phyloP scores from a whole-genome alignment of 2,888 invertebrate genomes.

The Plagodis dolabraria region DNA sequence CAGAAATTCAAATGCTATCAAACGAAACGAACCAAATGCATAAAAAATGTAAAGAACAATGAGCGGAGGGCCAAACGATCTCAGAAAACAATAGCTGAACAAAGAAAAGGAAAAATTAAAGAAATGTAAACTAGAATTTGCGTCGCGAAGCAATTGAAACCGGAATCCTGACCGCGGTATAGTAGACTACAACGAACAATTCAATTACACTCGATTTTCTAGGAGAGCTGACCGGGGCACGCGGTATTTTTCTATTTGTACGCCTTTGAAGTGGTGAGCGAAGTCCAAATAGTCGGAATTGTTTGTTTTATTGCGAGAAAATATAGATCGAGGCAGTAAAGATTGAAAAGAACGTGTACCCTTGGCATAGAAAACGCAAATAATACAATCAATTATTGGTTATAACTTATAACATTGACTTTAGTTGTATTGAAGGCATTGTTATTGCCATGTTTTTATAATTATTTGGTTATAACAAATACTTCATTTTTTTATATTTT shows the following conservation, averaged over 20 bases:
- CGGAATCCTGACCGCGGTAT: conserved; percentile 42
- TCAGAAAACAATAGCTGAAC: conserved; percentile 30
- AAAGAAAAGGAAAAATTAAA: conserved; percentile 39
- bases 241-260: conserved; percentile 45
- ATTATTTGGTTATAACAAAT: too few species aligned
- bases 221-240: conserved; percentile 27
- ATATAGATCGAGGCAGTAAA: too few species aligned
- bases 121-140: conserved; percentile 44
- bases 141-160: conserved; percentile 38
- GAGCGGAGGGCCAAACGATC: conserved; percentile 19
- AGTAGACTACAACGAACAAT: conserved; percentile 46
- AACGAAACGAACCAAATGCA: conserved; percentile 15
- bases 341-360: too few species aligned
- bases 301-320: conserved; percentile 15
- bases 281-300: conserved; percentile 15
- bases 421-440: too few species aligned
- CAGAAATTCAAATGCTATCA: background rate
- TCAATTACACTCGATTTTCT: conserved; percentile 50
- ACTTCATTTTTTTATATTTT: too few species aligned
- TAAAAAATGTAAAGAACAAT: conserved; percentile 13
- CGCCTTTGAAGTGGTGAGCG: conserved; percentile 9
- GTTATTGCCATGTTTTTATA: too few species aligned
- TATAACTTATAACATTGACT: too few species aligned
- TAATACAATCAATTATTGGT: too few species aligned
- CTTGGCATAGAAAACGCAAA: too few species aligned